A percentile compares a stretch with the other conserved stretches of the same genome.
These are phyloP conservation scores for Camponotus pennsylvanicus DNA, from an alignment of 1,140 invertebrate genomes.

Conservation along the genomic window DNA sequence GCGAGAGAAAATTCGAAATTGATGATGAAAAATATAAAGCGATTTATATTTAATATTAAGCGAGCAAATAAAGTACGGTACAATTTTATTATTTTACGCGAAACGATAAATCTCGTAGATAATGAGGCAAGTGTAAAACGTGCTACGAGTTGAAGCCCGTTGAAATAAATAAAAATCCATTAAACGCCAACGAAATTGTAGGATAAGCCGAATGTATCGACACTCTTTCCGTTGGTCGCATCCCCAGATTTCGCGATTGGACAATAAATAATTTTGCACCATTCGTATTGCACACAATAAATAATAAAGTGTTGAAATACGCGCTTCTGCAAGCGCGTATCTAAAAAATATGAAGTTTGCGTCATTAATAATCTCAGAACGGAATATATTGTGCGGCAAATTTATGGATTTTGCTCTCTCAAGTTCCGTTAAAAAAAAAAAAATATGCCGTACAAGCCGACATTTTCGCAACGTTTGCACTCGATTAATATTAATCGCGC, in stretches of 20 bases:
- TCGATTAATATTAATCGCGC: conserved; percentile 24
- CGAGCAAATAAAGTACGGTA: not conserved
- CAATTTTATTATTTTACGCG: conserved; percentile 15
- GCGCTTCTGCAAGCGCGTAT: conserved; percentile 5
- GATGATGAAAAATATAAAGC: not conserved
- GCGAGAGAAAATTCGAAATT: not conserved
- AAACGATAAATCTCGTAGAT: conserved; percentile 23
- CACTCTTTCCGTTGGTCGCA: not conserved
- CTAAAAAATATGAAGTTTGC: conserved; percentile 47
- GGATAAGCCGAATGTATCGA: conserved; percentile 21
- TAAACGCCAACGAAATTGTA: conserved; percentile 13
- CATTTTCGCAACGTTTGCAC: not conserved
- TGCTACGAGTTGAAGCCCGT: not conserved
- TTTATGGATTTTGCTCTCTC: conserved; percentile 30
- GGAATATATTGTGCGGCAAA: conserved; percentile 27
- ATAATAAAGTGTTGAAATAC: conserved; percentile 39
- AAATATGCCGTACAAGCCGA: too few relatives aligned
- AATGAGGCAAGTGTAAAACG: not conserved
- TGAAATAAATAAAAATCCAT: conserved; percentile 34
- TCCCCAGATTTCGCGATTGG: conserved; percentile 28
- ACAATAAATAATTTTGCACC: conserved; percentile 49
- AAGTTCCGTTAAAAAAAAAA: conserved; percentile 21
- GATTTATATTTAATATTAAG: conserved; percentile 35
- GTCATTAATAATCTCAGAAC: conserved; percentile 46
- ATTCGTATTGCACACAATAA: conserved; percentile 35